Percentiles rank a stretch among this genome's conserved stretches.
These are phyloP conservation scores for Quadroppia sp. DNA, from an alignment of 2,888 invertebrate species.

Conservation along the genomic window DNA sequence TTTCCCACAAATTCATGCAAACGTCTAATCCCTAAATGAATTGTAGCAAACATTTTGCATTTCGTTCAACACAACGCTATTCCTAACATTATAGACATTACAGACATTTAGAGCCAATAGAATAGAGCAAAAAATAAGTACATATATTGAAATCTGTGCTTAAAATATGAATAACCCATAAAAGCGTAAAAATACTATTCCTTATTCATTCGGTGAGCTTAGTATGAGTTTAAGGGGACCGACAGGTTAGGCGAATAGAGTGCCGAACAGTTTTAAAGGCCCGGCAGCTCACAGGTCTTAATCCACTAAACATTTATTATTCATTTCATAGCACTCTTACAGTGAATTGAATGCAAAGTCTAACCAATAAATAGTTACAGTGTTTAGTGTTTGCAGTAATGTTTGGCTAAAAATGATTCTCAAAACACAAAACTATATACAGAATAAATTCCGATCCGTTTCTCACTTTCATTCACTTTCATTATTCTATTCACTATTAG, in stretches of 20 bases:
- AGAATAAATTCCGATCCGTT: not conserved
- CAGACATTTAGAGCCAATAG: not conserved
- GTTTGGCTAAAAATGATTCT: not conserved
- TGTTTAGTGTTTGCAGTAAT: not conserved
- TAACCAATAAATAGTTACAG: not conserved
- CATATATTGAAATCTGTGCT: conserved; percentile 12
- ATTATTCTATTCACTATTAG: not conserved
- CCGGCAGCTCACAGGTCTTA: conserved; percentile 3
- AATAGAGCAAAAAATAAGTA: conserved; percentile 15
- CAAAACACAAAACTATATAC: not conserved
- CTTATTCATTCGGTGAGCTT: conserved; percentile 25
- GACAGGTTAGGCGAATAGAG: not conserved
- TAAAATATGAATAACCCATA: conserved; percentile 31
- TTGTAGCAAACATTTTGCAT: conserved; percentile 25
- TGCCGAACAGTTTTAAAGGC: not conserved
- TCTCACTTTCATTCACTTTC: not conserved
- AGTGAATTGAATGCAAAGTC: not conserved
- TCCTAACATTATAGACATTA: conserved; percentile 2
- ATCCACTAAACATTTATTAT: conserved; percentile 18
- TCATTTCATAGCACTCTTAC: not conserved
- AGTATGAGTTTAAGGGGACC: conserved; percentile 17
- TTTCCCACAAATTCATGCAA: conserved; percentile 32
- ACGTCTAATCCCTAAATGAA: conserved; percentile 17
- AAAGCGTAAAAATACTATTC: conserved; percentile 9
- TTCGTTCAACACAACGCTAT: not conserved